Conservation (phyloP, 2,888 invertebrate species). For the Pristionchus maxplancki region DNA sequence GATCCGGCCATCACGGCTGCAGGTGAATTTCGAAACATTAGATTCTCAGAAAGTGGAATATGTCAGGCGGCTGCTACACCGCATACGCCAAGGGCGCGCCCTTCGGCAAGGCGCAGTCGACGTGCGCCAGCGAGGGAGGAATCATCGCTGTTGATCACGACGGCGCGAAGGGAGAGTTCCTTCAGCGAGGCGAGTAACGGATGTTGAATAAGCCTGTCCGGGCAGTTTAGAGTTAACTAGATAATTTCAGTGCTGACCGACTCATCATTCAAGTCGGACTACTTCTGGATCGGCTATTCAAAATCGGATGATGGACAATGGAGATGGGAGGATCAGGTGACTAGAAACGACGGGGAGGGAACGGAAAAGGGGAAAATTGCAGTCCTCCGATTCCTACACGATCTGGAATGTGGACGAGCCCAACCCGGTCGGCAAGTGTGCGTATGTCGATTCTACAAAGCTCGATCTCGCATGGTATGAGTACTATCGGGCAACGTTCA, state of each 20-base stretch:
- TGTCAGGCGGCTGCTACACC: neutral
- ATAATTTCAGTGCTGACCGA: neutral
- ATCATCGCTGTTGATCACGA: neutral
- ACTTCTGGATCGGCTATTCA: neutral
- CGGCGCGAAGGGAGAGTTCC: neutral
- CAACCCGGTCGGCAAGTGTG: neutral
- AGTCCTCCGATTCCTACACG: neutral
- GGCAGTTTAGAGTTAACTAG: neutral
- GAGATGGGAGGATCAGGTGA: constrained; percentile 5
- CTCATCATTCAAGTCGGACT: neutral
- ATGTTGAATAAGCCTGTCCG: no score
- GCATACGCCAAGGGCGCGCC: neutral
- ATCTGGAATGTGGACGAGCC: neutral
- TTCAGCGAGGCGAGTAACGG: neutral
- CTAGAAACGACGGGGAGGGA: no score
- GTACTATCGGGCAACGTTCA: no score
- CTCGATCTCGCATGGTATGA: neutral
- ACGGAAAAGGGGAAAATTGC: no score
- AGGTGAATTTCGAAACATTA: neutral
- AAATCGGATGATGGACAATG: neutral
- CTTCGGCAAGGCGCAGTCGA: neutral
- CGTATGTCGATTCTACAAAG: neutral
- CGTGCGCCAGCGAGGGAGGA: neutral
- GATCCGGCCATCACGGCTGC: neutral
- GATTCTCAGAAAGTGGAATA: no score